Conservation (phyloP, 2,797 vertebrate genomes). For the Hippoglossus hippoglossus region DNA sequence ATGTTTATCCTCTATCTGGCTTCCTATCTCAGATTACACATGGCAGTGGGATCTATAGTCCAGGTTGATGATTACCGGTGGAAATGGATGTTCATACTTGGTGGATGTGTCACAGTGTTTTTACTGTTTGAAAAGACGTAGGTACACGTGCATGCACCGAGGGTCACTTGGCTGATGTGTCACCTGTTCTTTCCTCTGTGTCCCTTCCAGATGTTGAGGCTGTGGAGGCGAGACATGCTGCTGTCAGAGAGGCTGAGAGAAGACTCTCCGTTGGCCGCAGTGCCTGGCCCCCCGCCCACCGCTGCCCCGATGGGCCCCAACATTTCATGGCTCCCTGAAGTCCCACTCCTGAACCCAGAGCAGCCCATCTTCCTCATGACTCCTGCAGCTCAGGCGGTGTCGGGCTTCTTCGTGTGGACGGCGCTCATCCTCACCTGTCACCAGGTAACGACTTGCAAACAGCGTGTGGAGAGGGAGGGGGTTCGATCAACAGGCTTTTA, state of each 20-base stretch:
- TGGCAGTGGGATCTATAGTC: conserved; percentile 23
- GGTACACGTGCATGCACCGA: not conserved
- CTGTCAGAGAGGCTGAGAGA: conserved; percentile 84
- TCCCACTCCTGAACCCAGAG: conserved; percentile 86
- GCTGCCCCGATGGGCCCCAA: conserved; percentile 82
- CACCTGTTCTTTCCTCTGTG: not conserved
- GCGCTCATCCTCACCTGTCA: conserved; percentile 96
- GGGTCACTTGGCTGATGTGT: not conserved
- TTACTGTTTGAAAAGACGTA: conserved; percentile 26
- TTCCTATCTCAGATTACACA: conserved; percentile 16
- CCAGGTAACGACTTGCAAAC: conserved; percentile 86
- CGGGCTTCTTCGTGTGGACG: conserved; percentile 97
- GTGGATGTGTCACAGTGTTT: conserved; percentile 11
- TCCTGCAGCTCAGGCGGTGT: conserved; percentile 91
- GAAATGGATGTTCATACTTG: conserved; percentile 5
- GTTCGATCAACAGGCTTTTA: not conserved
- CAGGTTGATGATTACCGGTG: conserved; percentile 52
- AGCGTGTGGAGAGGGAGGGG: not conserved
- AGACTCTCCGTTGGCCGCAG: conserved; percentile 67
- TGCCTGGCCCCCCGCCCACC: conserved; percentile 79
- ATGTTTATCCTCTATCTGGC: conserved; percentile 18
- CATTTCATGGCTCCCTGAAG: conserved; percentile 89
- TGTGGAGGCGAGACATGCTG: conserved; percentile 71
- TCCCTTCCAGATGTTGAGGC: conserved; percentile 71
- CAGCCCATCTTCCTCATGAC: conserved; percentile 96